These are phyloP conservation scores for Antheraea assamensis DNA, from an alignment of 2,888 invertebrate genomes.

Conservation along the genomic window DNA sequence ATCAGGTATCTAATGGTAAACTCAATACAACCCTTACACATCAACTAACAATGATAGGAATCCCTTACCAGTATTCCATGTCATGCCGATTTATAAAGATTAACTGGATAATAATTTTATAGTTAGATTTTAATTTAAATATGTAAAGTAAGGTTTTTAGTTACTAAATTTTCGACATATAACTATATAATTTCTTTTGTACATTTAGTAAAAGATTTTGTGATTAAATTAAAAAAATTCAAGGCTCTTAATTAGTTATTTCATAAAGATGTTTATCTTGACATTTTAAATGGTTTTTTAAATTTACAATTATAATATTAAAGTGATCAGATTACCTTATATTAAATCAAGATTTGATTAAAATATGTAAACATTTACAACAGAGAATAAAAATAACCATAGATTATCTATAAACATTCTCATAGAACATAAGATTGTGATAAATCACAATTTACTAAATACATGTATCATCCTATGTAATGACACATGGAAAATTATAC, in stretches of 20 bases:
- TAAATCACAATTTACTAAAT: neutral
- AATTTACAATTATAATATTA: neutral
- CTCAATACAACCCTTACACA: too few relatives aligned
- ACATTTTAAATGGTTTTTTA: neutral
- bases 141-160: too few relatives aligned
- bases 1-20: too few relatives aligned
- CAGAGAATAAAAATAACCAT: neutral
- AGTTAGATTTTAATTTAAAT: too few relatives aligned
- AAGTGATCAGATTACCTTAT: neutral
- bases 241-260: neutral
- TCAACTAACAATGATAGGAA: too few relatives aligned
- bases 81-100: too few relatives aligned
- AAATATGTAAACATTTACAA: neutral
- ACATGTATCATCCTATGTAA: neutral
- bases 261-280: neutral
- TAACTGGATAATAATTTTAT: too few relatives aligned
- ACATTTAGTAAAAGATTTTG: neutral
- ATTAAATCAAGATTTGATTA: neutral
- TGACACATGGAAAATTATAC: neutral
- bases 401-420: neutral
- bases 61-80: too few relatives aligned
- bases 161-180: too few relatives aligned
- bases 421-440: neutral
- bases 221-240: neutral
- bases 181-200: too few relatives aligned